Conservation (phyloP, 1,140 invertebrate genomes). For the Cotesia vestalis region DNA sequence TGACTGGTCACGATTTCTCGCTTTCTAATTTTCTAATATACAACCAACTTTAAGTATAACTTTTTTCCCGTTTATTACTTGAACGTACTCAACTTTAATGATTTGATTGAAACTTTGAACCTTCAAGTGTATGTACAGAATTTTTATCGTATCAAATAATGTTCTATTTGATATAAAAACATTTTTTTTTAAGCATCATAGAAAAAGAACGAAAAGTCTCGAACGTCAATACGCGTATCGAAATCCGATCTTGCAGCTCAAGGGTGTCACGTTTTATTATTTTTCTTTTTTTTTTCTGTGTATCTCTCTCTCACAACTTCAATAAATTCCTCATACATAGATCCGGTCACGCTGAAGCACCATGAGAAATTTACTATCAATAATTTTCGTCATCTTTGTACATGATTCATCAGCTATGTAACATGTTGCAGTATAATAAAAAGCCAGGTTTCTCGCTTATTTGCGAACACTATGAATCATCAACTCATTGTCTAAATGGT, state of each 20-base stretch:
- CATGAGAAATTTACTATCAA: slow-evolving; percentile 12
- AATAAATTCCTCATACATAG: background rate
- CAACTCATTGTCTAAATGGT: slow-evolving; percentile 10
- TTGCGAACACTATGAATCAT: slow-evolving; percentile 10
- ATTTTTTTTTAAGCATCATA: too few species aligned
- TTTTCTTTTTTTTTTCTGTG: background rate
- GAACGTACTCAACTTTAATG: background rate
- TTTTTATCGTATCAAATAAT: too few species aligned
- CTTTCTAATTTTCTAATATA: slow-evolving; percentile 27
- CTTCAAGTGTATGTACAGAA: too few species aligned
- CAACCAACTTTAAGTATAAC: background rate
- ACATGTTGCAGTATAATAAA: background rate
- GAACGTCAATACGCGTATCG: slow-evolving; percentile 12
- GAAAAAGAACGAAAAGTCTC: background rate
- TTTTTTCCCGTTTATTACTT: background rate
- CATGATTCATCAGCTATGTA: slow-evolving; percentile 19
- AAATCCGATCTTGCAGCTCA: slow-evolving; percentile 23
- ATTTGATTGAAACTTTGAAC: slow-evolving; percentile 1
- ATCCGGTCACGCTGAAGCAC: slow-evolving; percentile 7
- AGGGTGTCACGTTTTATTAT: slow-evolving; percentile 15
- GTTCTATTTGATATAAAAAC: too few species aligned
- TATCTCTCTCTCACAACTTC: background rate
- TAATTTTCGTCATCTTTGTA: slow-evolving; percentile 10
- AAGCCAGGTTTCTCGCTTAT: background rate
- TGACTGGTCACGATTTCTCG: slow-evolving; percentile 27